Conservation (phyloP, 2,888 invertebrate species). For the Andrena praecox region DNA sequence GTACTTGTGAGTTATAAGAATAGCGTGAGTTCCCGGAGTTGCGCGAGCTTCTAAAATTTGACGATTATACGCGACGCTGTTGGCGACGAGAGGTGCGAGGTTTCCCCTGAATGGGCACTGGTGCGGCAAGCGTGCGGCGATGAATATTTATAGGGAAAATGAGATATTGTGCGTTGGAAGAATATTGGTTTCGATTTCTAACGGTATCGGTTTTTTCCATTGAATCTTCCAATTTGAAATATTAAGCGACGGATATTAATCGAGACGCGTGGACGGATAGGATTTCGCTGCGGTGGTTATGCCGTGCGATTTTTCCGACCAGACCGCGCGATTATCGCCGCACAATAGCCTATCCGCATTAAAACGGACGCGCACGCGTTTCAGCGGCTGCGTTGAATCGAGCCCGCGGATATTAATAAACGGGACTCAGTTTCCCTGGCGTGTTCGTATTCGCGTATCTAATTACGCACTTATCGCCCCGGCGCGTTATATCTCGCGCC, state of each 20-base stretch:
- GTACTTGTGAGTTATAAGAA: too few species aligned
- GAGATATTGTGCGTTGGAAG: too few species aligned
- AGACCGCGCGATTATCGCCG: slow-evolving; percentile 19
- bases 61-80: too few species aligned
- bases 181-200: too few species aligned
- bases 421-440: slow-evolving; percentile 62
- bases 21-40: too few species aligned
- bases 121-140: too few species aligned
- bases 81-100: too few species aligned
- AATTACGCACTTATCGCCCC: slow-evolving; percentile 69
- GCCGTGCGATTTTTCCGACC: slow-evolving; percentile 16
- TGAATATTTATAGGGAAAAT: too few species aligned
- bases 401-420: slow-evolving; percentile 59
- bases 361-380: slow-evolving; percentile 35
- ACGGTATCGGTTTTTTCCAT: neutral
- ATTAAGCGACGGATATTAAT: neutral
- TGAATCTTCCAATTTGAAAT: neutral
- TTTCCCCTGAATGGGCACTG: too few species aligned
- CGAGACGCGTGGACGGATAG: neutral
- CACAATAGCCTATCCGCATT: slow-evolving; percentile 4
- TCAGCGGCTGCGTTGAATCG: slow-evolving; percentile 38
- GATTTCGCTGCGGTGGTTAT: neutral
- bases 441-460: slow-evolving; percentile 65
- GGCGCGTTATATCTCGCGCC: slow-evolving; percentile 60
- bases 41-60: too few species aligned